phyloP scores from a whole-genome alignment of 2,113 vertebrate species.

The Cryptoleucopteryx plumbea region DNA sequence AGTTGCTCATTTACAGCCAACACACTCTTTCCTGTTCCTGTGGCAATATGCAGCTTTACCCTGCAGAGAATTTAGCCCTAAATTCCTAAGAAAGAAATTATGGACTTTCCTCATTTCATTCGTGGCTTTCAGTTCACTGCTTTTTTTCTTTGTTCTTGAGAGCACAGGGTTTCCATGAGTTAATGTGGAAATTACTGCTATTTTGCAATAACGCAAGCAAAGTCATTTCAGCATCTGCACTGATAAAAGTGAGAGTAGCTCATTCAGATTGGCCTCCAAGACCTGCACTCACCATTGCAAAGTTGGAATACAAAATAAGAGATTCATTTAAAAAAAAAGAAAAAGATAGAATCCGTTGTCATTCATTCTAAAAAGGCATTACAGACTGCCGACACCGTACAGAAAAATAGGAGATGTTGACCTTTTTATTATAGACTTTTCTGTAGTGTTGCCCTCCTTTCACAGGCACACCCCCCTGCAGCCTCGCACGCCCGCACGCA shows the following conservation, averaged over 20 bases:
- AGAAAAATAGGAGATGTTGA: slow-evolving; percentile 90
- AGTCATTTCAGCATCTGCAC: slow-evolving; percentile 75
- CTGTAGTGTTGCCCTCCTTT: slow-evolving; percentile 74
- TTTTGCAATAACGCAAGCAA: slow-evolving; percentile 83
- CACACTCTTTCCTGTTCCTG: not conserved
- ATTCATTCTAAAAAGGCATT: slow-evolving; percentile 90
- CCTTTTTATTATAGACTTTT: slow-evolving; percentile 87
- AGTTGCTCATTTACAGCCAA: not conserved
- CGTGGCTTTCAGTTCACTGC: slow-evolving; percentile 28
- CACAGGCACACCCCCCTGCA: slow-evolving; percentile 68
- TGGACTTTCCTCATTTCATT: not conserved
- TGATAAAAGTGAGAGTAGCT: slow-evolving; percentile 87
- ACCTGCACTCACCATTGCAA: slow-evolving; percentile 75
- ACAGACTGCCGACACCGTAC: slow-evolving; percentile 80
- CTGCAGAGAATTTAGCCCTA: not conserved
- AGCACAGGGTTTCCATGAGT: slow-evolving; percentile 63
- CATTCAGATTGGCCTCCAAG: slow-evolving; percentile 81
- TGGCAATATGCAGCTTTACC: not conserved
- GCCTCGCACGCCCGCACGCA: slow-evolving; percentile 3
- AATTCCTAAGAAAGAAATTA: not conserved
- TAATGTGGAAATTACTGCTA: slow-evolving; percentile 78
- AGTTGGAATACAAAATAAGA: slow-evolving; percentile 90
- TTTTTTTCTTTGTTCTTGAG: slow-evolving; percentile 67
- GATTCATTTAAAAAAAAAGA: slow-evolving; percentile 75
- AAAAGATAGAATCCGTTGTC: slow-evolving; percentile 76